phyloP scores from a whole-genome alignment of 2,797 vertebrate species.

The Sarcophilus harrisii region DNA sequence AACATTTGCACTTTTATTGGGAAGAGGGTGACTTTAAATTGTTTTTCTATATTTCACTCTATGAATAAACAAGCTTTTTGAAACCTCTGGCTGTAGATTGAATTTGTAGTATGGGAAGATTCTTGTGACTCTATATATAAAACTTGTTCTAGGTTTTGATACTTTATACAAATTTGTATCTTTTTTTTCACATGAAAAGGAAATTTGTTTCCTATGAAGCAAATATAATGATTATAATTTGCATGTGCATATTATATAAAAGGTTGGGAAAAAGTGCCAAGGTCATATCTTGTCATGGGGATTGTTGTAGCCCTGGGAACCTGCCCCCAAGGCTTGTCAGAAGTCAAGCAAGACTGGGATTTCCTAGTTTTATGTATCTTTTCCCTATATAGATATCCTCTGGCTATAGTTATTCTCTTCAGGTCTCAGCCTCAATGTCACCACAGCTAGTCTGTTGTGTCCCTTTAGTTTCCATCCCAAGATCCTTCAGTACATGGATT shows the following conservation, averaged over 20 bases:
- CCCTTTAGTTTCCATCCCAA: slow-evolving; percentile 46
- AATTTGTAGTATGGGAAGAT: background rate
- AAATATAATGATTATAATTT: background rate
- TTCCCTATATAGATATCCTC: slow-evolving; percentile 8
- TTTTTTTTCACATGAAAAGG: background rate
- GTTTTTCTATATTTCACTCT: slow-evolving; percentile 79
- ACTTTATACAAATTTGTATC: background rate
- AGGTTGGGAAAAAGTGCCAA: background rate
- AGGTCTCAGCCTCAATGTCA: background rate
- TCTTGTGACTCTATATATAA: background rate
- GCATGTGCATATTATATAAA: slow-evolving; percentile 29
- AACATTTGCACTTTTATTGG: slow-evolving; percentile 84
- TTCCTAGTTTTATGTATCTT: background rate
- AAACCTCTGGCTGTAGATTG: slow-evolving; percentile 56
- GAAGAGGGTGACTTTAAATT: slow-evolving; percentile 65
- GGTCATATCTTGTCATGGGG: background rate
- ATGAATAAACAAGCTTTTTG: slow-evolving; percentile 83
- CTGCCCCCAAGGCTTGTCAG: background rate
- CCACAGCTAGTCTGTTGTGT: slow-evolving; percentile 52
- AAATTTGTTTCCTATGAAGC: background rate
- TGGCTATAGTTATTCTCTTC: background rate
- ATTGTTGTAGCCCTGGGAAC: background rate
- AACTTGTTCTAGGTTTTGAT: background rate
- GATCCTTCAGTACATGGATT: slow-evolving; percentile 45
- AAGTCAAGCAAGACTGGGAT: background rate